These are phyloP conservation scores for Thalassoma bifasciatum DNA, from an alignment of 2,113 vertebrate genomes.

Conservation along the genomic window DNA sequence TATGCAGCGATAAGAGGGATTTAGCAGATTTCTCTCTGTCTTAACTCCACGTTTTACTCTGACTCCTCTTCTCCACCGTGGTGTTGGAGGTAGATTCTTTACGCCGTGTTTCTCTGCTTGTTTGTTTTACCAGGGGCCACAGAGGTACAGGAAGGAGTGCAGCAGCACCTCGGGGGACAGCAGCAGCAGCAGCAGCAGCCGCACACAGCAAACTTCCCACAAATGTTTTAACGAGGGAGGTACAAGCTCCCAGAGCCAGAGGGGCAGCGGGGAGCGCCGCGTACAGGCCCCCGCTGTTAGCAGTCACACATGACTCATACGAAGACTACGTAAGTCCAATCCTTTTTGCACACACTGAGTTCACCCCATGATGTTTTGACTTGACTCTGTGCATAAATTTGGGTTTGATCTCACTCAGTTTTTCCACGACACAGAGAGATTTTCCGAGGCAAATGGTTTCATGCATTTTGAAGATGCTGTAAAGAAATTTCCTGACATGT, in stretches of 20 bases:
- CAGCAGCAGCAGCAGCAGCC: conserved; percentile 71
- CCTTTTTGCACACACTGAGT: conserved; percentile 50
- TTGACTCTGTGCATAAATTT: conserved; percentile 59
- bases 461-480: background rate
- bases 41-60: conserved; percentile 28
- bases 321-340: conserved; percentile 95
- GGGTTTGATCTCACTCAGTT: conserved; percentile 50
- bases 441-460: background rate
- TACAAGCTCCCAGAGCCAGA: conserved; percentile 85
- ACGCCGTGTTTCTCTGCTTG: conserved; percentile 32
- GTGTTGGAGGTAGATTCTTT: conserved; percentile 5
- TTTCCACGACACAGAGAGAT: conserved; percentile 20
- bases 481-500: background rate
- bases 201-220: conserved; percentile 86
- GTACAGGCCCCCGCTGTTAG: conserved; percentile 88
- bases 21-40: conserved; percentile 27
- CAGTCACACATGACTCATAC: conserved; percentile 88
- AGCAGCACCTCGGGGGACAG: conserved; percentile 87
- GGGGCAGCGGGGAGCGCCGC: conserved; percentile 83
- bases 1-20: conserved; percentile 37
- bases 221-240: conserved; percentile 85
- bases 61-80: conserved; percentile 9
- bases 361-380: conserved; percentile 45
- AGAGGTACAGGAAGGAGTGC: conserved; percentile 90
- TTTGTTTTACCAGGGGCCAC: conserved; percentile 85